phyloP scores from a whole-genome alignment of 2,797 vertebrate genomes.

The Fringilla coelebs region DNA sequence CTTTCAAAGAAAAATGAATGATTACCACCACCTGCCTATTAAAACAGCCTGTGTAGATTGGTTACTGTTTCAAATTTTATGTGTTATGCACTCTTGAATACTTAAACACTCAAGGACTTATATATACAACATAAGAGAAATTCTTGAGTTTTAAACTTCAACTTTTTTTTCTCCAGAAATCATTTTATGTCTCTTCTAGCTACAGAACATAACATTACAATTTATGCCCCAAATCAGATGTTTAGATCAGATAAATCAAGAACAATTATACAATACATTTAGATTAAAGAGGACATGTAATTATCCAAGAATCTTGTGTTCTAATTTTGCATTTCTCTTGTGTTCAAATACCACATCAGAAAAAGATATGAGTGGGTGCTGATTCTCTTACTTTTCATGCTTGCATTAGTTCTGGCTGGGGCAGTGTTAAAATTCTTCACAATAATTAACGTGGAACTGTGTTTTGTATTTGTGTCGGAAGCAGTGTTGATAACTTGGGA shows the following conservation, averaged over 20 bases:
- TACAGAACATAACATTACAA: background rate
- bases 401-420: background rate
- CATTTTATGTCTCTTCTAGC: background rate
- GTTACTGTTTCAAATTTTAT: background rate
- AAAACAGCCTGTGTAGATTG: background rate
- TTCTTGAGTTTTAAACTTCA: background rate
- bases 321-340: background rate
- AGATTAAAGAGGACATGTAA: background rate
- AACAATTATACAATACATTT: background rate
- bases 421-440: background rate
- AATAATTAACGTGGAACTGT: background rate
- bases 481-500: background rate
- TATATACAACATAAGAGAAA: background rate
- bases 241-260: background rate
- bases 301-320: background rate
- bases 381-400: background rate
- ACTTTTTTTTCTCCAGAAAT: background rate
- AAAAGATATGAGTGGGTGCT: background rate
- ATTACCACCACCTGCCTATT: background rate
- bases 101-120: background rate
- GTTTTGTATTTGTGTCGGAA: background rate
- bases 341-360: background rate
- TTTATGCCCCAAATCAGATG: background rate
- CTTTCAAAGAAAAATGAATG: background rate
- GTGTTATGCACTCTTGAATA: background rate